Base-by-base conservation (phyloP, 1,140 invertebrate species). In the Lutraria rhynchaena region DNA sequence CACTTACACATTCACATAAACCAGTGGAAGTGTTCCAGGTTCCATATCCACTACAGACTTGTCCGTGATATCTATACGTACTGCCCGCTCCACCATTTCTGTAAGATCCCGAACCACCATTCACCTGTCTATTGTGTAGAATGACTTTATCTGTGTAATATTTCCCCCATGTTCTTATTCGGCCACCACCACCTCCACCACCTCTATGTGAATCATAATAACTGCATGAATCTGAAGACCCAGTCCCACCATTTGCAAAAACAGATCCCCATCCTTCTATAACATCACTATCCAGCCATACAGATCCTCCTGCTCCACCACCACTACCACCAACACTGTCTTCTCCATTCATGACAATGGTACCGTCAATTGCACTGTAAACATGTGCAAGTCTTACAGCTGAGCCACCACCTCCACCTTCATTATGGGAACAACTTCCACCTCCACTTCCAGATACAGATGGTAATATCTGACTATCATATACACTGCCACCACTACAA, bases 211-310 rank as follows among this genome's bases (percentile, higher is more conserved):
- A 31, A 49, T 78, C 75, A 57, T 81, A 81, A 35, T 81, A 81
- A 19, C 44, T 22, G 37, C 76, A 85, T 41, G 5, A 22, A 29
- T 58, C 22, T 0, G 35, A 41, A 27, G 31, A 27, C 11, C 44
- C 74, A 19, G 33, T 29, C 1, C 87, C 88, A 24, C 88, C 88
- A 65, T 74, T 37, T 0, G 86, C 86, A 63, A 61, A 51, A 0
- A 89, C 22, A 22, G 15, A 41, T 17, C 88, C 88, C 87, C 88
- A 88, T 1, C 88, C 88, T 58, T 86, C 85, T 49, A 88, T 77
- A 17, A 85, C 53, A 35, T 86, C 63, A 29, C 82, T 71, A 61
- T 89, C 87, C 5, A 89, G 35, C 88, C 88, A 89, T 1, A 88
- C 41, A 35, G 86, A 77, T 7, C 88, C 88, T 27, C 88, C 88